Evolutionary conservation across 2,797 vertebrate genomes (phyloP).

Genomic region (Benthosema pterotum): DNA sequence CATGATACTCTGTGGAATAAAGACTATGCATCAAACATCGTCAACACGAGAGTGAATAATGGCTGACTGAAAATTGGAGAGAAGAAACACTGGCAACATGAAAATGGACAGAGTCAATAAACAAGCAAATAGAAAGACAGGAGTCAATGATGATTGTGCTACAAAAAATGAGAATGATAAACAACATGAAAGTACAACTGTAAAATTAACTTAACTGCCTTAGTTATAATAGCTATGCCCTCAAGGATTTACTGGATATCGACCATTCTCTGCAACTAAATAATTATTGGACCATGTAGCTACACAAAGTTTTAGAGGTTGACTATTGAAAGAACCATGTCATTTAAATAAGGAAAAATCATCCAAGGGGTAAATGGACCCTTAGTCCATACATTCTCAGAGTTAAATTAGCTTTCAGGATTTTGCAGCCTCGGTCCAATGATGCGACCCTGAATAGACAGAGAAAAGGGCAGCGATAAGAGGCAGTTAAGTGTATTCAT

Average conservation of each 20-base stretch:
- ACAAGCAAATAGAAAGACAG: slow-evolving; percentile 6
- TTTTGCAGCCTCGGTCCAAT: slow-evolving; percentile 57
- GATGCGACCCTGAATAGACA: slow-evolving; percentile 59
- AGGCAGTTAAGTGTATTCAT: slow-evolving; percentile 70
- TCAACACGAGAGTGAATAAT: slow-evolving; percentile 1
- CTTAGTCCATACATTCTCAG: too few relatives aligned
- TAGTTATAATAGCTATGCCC: background rate
- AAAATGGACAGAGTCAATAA: slow-evolving; percentile 22
- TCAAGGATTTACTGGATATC: background rate
- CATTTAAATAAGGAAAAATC: background rate
- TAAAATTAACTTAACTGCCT: slow-evolving; percentile 7
- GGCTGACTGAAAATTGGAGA: slow-evolving; percentile 9
- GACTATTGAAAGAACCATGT: slow-evolving; percentile 19
- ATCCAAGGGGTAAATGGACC: too few relatives aligned
- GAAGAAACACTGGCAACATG: slow-evolving; percentile 1
- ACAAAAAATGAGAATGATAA: slow-evolving; percentile 26
- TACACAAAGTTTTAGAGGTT: slow-evolving; percentile 1
- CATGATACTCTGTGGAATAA: slow-evolving; percentile 19
- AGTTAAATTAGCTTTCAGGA: too few relatives aligned
- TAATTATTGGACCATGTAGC: slow-evolving; percentile 10
- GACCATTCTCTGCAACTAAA: slow-evolving; percentile 26
- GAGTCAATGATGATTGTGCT: background rate
- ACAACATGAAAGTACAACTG: slow-evolving; percentile 13
- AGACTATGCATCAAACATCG: slow-evolving; percentile 12
- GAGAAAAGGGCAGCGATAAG: slow-evolving; percentile 68